Evolutionary conservation across 2,797 vertebrate species (phyloP).

Genomic region (Cirrhinus molitorella): DNA sequence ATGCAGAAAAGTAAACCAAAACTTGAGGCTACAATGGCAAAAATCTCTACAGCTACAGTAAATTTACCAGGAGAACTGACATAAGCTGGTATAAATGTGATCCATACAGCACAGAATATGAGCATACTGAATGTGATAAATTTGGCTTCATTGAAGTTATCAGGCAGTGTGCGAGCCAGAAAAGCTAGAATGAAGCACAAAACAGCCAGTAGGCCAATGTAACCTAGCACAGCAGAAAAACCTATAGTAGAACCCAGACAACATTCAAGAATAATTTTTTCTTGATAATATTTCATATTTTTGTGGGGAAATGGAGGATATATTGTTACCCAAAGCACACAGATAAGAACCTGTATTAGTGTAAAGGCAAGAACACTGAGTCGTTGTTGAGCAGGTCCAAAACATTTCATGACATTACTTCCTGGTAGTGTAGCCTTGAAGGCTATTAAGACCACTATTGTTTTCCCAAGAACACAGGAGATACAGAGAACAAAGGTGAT

Average conservation of each 20-base stretch:
- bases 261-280: conserved; percentile 1
- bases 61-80: conserved; percentile 11
- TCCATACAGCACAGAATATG: conserved; percentile 7
- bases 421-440: background rate
- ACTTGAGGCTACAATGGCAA: conserved; percentile 6
- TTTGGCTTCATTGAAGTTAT: conserved; percentile 3
- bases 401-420: background rate
- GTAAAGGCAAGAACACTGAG: background rate
- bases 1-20: background rate
- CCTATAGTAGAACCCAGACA: background rate
- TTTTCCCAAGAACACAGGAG: background rate
- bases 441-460: background rate
- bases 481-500: background rate
- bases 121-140: conserved; percentile 15
- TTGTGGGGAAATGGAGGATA: conserved; percentile 6
- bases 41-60: background rate
- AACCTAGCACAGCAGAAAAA: conserved; percentile 2
- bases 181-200: conserved; percentile 1
- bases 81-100: background rate
- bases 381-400: background rate
- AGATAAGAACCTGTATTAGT: background rate
- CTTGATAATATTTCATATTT: conserved; percentile 5
- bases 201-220: background rate
- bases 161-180: conserved; percentile 3
- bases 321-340: background rate